A percentile compares a stretch with the other conserved stretches of the same genome.
Conservation (phyloP, 2,797 vertebrate genomes). For the Protonibea diacanthus region DNA sequence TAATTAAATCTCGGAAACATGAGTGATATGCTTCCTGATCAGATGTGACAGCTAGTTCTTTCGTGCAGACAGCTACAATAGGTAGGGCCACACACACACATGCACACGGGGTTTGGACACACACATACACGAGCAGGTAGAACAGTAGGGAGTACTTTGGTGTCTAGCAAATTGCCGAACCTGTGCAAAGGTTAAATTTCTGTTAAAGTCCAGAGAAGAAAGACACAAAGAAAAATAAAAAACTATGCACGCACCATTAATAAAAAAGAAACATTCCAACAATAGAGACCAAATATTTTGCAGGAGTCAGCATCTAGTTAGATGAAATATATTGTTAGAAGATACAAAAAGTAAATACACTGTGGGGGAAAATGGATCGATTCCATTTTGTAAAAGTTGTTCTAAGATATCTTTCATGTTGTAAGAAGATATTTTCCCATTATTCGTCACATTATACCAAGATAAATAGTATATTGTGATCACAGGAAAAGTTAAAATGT, state of each 20-base stretch:
- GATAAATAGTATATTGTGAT: no score
- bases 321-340: neutral
- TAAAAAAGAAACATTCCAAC: neutral
- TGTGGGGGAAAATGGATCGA: neutral
- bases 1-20: constrained; percentile 85
- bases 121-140: constrained; percentile 12
- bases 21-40: constrained; percentile 84
- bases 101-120: neutral
- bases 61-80: constrained; percentile 62
- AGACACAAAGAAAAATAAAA: neutral
- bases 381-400: no score
- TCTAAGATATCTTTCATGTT: no score
- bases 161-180: neutral
- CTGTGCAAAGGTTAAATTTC: neutral
- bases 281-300: neutral
- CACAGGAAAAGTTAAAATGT: no score
- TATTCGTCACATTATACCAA: no score
- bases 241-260: neutral
- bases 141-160: neutral
- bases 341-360: neutral
- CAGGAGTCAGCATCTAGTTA: neutral
- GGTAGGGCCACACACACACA: constrained; percentile 36
- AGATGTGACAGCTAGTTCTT: constrained; percentile 78
- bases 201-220: neutral
- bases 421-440: no score